These are phyloP conservation scores for Furcula furcula DNA, from an alignment of 2,888 invertebrate species.

Conservation along the genomic window DNA sequence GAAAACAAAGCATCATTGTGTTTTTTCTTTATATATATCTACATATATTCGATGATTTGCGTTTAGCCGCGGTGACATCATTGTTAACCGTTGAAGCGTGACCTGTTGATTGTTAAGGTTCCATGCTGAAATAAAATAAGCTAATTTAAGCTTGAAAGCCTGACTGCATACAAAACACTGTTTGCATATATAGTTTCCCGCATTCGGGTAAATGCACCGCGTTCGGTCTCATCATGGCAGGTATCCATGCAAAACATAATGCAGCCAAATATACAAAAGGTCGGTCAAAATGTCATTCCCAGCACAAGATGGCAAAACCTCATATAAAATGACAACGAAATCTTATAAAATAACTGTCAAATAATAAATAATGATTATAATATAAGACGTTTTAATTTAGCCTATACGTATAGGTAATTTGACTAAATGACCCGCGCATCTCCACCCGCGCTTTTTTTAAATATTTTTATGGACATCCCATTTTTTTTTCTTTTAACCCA, in stretches of 20 bases:
- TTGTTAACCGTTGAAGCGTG: slow-evolving; percentile 42
- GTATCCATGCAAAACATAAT: slow-evolving; percentile 3
- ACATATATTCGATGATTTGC: slow-evolving; percentile 35
- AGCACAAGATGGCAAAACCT: too few relatives aligned
- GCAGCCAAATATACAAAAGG: neutral
- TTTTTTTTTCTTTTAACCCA: too few relatives aligned
- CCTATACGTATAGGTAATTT: too few relatives aligned
- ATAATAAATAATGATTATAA: too few relatives aligned
- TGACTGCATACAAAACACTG: slow-evolving; percentile 1
- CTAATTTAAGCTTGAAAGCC: slow-evolving; percentile 5
- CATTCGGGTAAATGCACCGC: neutral
- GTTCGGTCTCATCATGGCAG: neutral
- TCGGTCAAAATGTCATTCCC: too few relatives aligned
- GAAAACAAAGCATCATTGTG: slow-evolving; percentile 34
- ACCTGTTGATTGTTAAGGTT: slow-evolving; percentile 32
- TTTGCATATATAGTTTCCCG: too few relatives aligned
- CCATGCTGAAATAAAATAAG: slow-evolving; percentile 21
- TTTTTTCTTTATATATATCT: slow-evolving; percentile 36
- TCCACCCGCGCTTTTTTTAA: too few relatives aligned
- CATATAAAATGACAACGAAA: too few relatives aligned
- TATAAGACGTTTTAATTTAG: too few relatives aligned
- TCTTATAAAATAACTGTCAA: too few relatives aligned
- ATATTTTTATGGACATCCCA: too few relatives aligned
- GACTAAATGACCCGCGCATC: too few relatives aligned
- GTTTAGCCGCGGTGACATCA: slow-evolving; percentile 48